Conservation (phyloP, 2,888 invertebrate species). For the Cantharis rustica region DNA sequence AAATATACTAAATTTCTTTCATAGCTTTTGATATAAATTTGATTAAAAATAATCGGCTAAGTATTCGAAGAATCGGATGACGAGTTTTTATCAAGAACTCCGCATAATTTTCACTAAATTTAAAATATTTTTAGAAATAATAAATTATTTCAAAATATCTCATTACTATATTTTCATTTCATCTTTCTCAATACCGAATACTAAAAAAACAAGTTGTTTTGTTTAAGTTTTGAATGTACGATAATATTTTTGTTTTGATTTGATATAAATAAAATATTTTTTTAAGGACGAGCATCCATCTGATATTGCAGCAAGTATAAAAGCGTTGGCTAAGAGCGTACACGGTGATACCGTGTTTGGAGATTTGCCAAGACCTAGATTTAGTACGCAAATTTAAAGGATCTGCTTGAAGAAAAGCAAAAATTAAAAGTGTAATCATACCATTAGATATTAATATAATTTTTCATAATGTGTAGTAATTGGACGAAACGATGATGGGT, state of each 20-base stretch:
- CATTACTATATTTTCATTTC: neutral
- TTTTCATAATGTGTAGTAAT: constrained; percentile 5
- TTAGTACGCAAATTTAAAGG: constrained; percentile 80
- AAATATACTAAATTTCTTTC: too few species aligned
- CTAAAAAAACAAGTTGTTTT: neutral
- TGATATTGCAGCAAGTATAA: constrained; percentile 90
- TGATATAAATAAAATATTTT: neutral
- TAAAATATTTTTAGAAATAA: too few species aligned
- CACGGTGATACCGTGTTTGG: constrained; percentile 87
- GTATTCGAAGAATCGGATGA: too few species aligned
- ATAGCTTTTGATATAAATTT: too few species aligned
- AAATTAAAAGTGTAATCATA: neutral
- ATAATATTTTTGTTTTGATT: neutral
- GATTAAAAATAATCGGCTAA: too few species aligned
- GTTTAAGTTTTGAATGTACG: neutral
- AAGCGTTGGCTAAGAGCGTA: constrained; percentile 88
- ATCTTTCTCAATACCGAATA: neutral
- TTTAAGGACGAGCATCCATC: constrained; percentile 63
- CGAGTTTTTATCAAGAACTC: too few species aligned
- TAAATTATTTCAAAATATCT: too few species aligned
- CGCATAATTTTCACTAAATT: too few species aligned
- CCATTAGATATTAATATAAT: neutral
- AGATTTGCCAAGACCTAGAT: constrained; percentile 83
- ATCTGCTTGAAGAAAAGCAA: neutral
- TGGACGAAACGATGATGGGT: neutral